Conservation (phyloP, 2,113 vertebrate genomes). For the Noturus placidus region DNA sequence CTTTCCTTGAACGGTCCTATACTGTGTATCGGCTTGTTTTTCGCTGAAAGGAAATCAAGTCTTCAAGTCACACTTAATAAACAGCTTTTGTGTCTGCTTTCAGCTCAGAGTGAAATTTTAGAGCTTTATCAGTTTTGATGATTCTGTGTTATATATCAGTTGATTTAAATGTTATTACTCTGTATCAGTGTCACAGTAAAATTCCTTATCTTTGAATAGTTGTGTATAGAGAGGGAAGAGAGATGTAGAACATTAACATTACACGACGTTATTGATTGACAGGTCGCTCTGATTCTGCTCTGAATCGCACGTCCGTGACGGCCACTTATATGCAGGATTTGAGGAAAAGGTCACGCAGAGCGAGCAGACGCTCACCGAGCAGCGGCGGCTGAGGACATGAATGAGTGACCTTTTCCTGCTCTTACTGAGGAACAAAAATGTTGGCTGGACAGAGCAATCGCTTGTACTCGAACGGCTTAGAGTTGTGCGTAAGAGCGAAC, state of each 20-base stretch:
- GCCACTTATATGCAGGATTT: neutral
- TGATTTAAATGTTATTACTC: neutral
- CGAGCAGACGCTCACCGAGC: constrained; percentile 19
- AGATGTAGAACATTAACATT: neutral
- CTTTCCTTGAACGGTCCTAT: neutral
- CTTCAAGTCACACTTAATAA: neutral
- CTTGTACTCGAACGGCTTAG: neutral
- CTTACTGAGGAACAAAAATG: constrained; percentile 6
- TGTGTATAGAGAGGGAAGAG: neutral
- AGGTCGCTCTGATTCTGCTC: neutral
- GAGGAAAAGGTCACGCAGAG: constrained; percentile 49
- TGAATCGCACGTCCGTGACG: neutral
- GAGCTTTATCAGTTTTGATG: neutral
- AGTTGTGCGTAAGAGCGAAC: neutral
- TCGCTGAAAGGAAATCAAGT: neutral
- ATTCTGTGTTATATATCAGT: neutral
- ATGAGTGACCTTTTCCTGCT: constrained; percentile 52
- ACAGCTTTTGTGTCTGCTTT: neutral
- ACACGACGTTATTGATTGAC: neutral
- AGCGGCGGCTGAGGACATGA: constrained; percentile 34
- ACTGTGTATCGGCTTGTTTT: neutral
- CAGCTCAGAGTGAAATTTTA: neutral
- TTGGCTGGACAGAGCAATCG: neutral
- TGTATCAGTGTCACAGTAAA: neutral
- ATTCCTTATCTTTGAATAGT: neutral